phyloP scores from a whole-genome alignment of 2,797 vertebrate genomes.

The Odontamblyopus rebecca region DNA sequence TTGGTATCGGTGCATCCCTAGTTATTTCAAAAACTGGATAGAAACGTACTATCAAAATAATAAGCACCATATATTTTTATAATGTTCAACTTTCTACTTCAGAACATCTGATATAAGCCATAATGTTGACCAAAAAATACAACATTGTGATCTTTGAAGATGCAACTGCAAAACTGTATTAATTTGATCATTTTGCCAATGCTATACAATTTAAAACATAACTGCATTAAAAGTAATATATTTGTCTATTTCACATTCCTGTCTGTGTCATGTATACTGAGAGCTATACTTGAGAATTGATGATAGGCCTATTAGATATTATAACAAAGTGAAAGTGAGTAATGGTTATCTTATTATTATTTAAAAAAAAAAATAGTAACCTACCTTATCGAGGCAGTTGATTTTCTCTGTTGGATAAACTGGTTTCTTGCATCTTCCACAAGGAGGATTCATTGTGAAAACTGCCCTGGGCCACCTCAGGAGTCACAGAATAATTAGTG shows the following conservation, averaged over 20 bases:
- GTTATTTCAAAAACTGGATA: not conserved
- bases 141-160: no score
- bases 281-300: not conserved
- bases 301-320: not conserved
- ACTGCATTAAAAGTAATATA: not conserved
- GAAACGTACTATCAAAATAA: not conserved
- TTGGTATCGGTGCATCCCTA: no score
- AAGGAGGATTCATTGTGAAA: conserved; percentile 88
- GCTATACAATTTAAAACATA: no score
- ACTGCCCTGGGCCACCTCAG: not conserved
- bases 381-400: conserved; percentile 95
- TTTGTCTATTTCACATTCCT: not conserved
- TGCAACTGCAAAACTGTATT: no score
- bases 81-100: no score
- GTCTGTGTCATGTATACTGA: not conserved
- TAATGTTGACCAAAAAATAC: no score
- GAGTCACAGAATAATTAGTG: not conserved
- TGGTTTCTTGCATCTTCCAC: conserved; percentile 91
- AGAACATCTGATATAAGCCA: no score
- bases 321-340: not conserved
- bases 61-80: not conserved
- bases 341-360: not conserved
- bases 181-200: no score
- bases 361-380: conserved; percentile 13
- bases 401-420: conserved; percentile 98